Evolutionary conservation across 23 tunicate species (phyloP), one percentile per base, ranked within the genome.

Genomic region (Phallusia fumigata): DNA sequence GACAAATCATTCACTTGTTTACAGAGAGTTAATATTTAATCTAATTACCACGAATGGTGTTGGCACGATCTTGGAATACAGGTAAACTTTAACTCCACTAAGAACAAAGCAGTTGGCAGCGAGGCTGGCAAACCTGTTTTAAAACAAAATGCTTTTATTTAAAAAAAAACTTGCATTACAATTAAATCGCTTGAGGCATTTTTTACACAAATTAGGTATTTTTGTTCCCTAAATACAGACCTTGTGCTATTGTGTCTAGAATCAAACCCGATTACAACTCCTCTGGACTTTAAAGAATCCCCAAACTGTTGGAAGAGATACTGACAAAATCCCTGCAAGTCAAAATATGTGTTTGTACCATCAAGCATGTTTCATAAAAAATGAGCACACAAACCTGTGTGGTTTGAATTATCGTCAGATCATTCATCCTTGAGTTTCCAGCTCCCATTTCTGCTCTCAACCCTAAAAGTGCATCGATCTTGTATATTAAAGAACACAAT

Each of bases 11-110:
- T 40, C 47, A 40, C 47, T 40, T 5, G 10, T 40, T 58, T 58
- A 58, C 69, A 22, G 28, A 58, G 3, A 6, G 26, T 58, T 21
- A 58, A 22, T 24, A 21, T 58, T 24, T 24, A 58, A 22, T 58
- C 69, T 21, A 86, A 93, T 77, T 50, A 93, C 99, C 84, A 97
- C 99, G 69, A 92, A 97, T 44, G 99, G 99, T n/a, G 99, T 97
- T 31, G 99, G 97, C n/a, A 84, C 87, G 21, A 97, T 97, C 72
- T 90, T 81, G 65, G 96, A 85, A 82, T 79, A 97, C 18, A 92
- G 80, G 52, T 84, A 85, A 36, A 96, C 97, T 83, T 93, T 93
- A 75, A 92, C 74, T 47, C 85, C 91, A 65, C 79, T 64, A 19
- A 35, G 79, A 49, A 81, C 52, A 76, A 97, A 92, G 5, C 93